phyloP scores from a whole-genome alignment of 2,797 vertebrate species.

The Dallia pectoralis region DNA sequence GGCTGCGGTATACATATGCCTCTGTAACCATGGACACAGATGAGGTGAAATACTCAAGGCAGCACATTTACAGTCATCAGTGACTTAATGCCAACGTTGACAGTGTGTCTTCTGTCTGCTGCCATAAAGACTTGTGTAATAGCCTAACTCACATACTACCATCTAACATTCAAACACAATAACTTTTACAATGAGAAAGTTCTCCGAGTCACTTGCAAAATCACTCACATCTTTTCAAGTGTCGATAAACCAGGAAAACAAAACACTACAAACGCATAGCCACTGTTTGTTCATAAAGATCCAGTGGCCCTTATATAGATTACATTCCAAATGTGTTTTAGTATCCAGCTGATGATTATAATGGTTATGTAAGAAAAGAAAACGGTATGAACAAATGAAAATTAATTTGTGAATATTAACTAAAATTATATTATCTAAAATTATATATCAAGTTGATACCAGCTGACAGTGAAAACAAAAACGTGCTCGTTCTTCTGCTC shows the following conservation, averaged over 20 bases:
- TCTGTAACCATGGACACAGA: constrained; percentile 39
- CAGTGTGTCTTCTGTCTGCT: not conserved
- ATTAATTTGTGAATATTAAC: constrained; percentile 41
- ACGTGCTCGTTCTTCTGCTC: not conserved
- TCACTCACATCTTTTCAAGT: constrained; percentile 57
- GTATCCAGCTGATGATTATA: constrained; percentile 45
- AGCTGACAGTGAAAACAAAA: constrained; percentile 8
- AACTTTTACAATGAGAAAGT: constrained; percentile 34
- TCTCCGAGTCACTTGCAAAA: constrained; percentile 53
- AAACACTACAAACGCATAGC: constrained; percentile 28
- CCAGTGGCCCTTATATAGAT: constrained; percentile 27
- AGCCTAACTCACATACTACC: constrained; percentile 22
- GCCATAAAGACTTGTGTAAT: constrained; percentile 22
- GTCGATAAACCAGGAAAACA: constrained; percentile 34
- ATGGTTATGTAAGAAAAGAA: constrained; percentile 46
- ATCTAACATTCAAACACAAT: constrained; percentile 13
- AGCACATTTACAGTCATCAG: constrained; percentile 35
- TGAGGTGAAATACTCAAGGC: constrained; percentile 46
- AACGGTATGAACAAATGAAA: constrained; percentile 53
- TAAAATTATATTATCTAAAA: constrained; percentile 17
- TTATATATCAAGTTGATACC: constrained; percentile 26
- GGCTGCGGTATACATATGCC: too few relatives aligned
- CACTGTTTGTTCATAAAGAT: constrained; percentile 34
- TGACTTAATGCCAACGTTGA: constrained; percentile 28
- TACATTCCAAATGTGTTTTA: too few relatives aligned